These are phyloP conservation scores for Delphinus delphis DNA, from an alignment of 2,113 vertebrate species.

Conservation along the genomic window DNA sequence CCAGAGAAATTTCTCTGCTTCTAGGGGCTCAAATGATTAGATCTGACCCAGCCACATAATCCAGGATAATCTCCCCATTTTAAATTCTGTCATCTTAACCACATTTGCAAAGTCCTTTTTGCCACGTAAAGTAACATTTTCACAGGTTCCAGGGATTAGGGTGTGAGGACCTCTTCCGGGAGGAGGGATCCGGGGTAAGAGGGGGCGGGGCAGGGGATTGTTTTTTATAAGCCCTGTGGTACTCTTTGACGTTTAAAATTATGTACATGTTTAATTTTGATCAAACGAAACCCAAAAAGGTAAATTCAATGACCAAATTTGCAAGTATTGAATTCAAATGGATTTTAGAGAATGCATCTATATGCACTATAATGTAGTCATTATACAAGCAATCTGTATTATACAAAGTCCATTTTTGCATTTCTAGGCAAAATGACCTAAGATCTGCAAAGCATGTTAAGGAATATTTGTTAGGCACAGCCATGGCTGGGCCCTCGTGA, in stretches of 20 bases:
- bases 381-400: not conserved
- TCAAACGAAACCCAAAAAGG: conserved; percentile 14
- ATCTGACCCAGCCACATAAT: not conserved
- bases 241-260: not conserved
- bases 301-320: conserved; percentile 22
- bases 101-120: not conserved
- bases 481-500: not conserved
- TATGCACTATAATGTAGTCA: not conserved
- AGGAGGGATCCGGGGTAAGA: not conserved
- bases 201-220: not conserved
- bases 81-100: not conserved
- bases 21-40: not conserved
- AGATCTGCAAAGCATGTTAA: not conserved
- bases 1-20: conserved; percentile 16
- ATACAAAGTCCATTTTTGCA: conserved; percentile 3
- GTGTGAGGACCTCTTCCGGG: not conserved
- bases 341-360: not conserved
- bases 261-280: not conserved
- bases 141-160: not conserved
- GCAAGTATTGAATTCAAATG: not conserved
- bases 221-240: not conserved
- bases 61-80: conserved; percentile 17
- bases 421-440: conserved; percentile 35
- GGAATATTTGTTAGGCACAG: conserved; percentile 8
- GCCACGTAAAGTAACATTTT: not conserved